Base-by-base conservation (phyloP, 2,888 invertebrate genomes). In the Noctua fimbriata region DNA sequence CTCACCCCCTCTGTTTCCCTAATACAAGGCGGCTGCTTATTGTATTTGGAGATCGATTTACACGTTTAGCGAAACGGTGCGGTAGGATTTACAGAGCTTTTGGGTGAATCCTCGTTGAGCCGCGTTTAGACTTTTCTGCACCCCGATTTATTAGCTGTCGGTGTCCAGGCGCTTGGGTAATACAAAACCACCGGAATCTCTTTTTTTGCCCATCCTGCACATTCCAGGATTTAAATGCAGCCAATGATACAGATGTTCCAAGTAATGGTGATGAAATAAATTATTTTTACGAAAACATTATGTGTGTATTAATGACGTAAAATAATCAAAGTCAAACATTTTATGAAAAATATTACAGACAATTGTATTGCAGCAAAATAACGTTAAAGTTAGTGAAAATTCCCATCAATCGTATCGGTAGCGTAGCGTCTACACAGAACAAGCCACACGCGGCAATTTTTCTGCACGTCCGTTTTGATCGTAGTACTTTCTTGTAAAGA, bases 321-420 rank as follows among this genome's bases (percentile, higher is more conserved):
- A 28, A 63, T 32, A 63, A 32, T 63, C 18, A 32, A 32, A 63
- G 0, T 21, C 32, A 32, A 63, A 18, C 32, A 63, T 32, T 1
- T 21, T 63, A 18, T 16, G 6, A 24, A 32, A 18, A 12, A 55
- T 16, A 18, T 73, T 73, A 80, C 44, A 82, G 16, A 69, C 55
- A 83, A 47, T 67, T 67, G 28, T 85, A 85, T 32, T 85, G 85
- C 36, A 84, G 21, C 1, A 76, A 47, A 7, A 85, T 41, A 55
- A 84, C 10, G 3, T 41, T 69, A 24, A 71, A 85, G 41, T 69
- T 67, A 5, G 70, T 70, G 6, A 73, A 49, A 28, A 85, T 66
- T 16, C 32, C 67, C 21, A 85, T 70, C 1, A 84, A 24, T 47
- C 36, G 21, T 16, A 84, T 16, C 18, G 85, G 83, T 55, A 83